A percentile compares a stretch with the other conserved stretches of the same genome.
These are phyloP conservation scores for Mixornis gularis DNA, from an alignment of 2,113 vertebrate species.

Conservation along the genomic window DNA sequence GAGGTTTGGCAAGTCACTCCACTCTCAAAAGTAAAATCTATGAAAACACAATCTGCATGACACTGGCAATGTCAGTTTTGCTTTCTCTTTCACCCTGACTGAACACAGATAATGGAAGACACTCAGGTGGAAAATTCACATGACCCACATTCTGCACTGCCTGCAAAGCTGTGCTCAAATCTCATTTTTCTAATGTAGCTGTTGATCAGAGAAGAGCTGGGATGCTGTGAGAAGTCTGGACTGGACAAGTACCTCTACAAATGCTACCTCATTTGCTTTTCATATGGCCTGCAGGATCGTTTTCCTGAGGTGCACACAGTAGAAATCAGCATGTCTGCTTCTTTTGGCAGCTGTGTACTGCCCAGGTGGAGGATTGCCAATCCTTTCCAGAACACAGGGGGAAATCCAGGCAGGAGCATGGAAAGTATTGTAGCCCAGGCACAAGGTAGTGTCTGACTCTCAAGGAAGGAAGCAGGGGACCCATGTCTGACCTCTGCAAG, in stretches of 20 bases:
- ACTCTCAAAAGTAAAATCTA: neutral
- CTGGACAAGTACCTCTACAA: neutral
- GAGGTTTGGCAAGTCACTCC: neutral
- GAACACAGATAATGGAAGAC: neutral
- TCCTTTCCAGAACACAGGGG: neutral
- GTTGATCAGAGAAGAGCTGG: neutral
- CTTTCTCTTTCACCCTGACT: neutral
- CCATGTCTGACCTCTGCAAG: neutral
- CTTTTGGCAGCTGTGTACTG: rapidly evolving
- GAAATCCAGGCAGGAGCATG: neutral
- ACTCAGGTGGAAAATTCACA: neutral
- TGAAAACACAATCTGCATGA: constrained; percentile 22
- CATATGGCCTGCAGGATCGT: neutral
- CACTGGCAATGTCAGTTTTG: neutral
- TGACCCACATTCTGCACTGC: neutral
- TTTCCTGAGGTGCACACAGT: neutral
- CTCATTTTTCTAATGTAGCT: neutral
- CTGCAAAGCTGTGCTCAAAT: neutral
- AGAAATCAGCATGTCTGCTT: neutral
- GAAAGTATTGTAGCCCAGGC: neutral
- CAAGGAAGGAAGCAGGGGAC: neutral
- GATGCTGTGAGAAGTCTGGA: neutral
- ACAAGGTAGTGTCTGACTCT: neutral
- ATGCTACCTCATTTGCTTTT: neutral
- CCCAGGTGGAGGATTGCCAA: neutral